These are phyloP conservation scores for Melanerpes aurifrons DNA, from an alignment of 2,113 vertebrate genomes.

Conservation along the genomic window DNA sequence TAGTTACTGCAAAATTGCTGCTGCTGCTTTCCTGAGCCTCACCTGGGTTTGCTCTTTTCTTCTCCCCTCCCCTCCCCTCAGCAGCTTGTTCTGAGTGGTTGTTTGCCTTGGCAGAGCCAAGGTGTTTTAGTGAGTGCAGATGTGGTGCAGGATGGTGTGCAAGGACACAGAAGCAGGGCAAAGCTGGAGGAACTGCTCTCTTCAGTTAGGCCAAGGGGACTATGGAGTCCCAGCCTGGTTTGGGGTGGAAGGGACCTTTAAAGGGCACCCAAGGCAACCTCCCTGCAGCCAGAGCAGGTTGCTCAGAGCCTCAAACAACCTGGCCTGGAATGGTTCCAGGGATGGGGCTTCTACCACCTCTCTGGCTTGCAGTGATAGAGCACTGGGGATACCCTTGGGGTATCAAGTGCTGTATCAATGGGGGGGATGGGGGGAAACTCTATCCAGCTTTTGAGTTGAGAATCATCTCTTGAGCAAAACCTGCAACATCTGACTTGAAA, in stretches of 20 bases:
- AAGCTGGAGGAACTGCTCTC: fast-evolving
- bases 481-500: fast-evolving
- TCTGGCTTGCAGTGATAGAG: too few species aligned
- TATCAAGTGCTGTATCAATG: background rate
- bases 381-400: too few species aligned
- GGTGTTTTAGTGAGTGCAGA: background rate
- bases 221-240: too few species aligned
- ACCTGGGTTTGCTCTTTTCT: too few species aligned
- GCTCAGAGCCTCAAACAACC: too few species aligned
- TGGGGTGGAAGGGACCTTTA: too few species aligned
- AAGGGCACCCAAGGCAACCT: too few species aligned
- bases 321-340: too few species aligned
- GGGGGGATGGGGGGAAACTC: background rate
- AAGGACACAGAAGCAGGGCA: background rate
- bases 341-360: too few species aligned
- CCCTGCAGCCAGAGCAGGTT: too few species aligned
- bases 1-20: background rate
- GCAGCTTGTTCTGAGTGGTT: background rate
- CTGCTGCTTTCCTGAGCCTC: background rate
- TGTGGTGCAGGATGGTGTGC: background rate
- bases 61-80: background rate
- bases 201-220: background rate
- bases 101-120: background rate
- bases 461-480: background rate
- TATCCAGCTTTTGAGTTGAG: background rate